phyloP scores from a whole-genome alignment of 2,113 vertebrate species.

The Anthoscopus minutus region DNA sequence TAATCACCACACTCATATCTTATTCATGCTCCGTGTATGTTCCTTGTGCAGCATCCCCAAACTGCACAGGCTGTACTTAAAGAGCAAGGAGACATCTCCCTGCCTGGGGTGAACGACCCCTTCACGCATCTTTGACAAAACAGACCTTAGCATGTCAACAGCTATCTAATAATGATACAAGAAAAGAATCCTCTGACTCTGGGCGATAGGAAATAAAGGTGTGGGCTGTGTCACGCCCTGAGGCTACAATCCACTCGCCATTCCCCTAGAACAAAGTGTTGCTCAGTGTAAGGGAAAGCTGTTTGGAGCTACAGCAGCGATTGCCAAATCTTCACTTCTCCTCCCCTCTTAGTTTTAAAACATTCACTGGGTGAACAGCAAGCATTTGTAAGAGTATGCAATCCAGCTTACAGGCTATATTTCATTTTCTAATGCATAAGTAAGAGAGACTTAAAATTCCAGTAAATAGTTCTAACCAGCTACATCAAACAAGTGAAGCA shows the following conservation, averaged over 20 bases:
- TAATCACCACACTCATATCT: not conserved
- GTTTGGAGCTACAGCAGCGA: not conserved
- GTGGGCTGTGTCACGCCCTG: not conserved
- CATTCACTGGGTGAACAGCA: not conserved
- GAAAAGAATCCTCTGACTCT: not conserved
- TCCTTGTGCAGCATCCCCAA: not conserved
- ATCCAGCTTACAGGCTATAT: not conserved
- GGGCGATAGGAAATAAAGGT: not conserved
- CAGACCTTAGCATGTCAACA: not conserved
- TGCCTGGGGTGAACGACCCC: not conserved
- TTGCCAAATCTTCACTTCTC: not conserved
- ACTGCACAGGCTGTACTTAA: not conserved
- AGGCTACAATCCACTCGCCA: not conserved
- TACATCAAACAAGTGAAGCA: not conserved
- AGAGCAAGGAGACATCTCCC: not conserved
- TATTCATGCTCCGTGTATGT: not conserved
- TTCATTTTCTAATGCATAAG: constrained; percentile 32
- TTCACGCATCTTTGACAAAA: not conserved
- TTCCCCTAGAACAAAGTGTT: not conserved
- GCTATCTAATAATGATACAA: not conserved
- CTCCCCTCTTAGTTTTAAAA: not conserved
- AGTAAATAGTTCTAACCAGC: constrained; percentile 20
- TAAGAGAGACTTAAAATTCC: constrained; percentile 28
- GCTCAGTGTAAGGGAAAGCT: not conserved
- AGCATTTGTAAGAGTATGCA: not conserved